Base-by-base conservation (phyloP, 2,797 vertebrate species). In the Astyanax mexicanus region DNA sequence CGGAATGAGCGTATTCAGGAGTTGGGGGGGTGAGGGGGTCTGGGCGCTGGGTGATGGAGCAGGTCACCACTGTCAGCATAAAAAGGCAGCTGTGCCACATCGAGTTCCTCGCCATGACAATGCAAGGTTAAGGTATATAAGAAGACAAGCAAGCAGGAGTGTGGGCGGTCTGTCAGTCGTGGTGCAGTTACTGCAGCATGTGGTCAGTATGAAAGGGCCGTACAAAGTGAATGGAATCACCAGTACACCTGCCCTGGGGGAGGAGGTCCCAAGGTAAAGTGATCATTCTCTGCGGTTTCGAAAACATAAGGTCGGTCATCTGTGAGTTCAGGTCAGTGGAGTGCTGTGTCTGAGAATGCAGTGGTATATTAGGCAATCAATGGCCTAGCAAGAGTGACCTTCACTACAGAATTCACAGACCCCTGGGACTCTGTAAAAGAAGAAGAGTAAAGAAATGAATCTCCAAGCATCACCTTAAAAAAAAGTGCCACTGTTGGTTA, bases 1-100 rank as follows among this genome's bases (percentile, higher is more conserved):
- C 96, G 76, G 97, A 98, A 88, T 98, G 97, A 66, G 95, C 95
- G 38, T 95, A 95, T 83, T 99, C 97, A 83, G 95, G 97, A 77
- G 91, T 91, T 0, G 79, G 78, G 77, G 94, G 94, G 71, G 90
- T 87, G 0, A 88, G 87, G 44, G 84, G 84, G 69, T 95, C 93
- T 80, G 92, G 89, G 88, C 92, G 96, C 86, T 94, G 94, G 84
- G 93, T 90, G 80, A 92, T 72, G 1, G 92, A 90, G 75, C 95
- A 88, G 80, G 95, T 90, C 89, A 93, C 91, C 76, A 94, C 87
- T 19, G 95, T 90, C 84, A 97, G 84, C 76, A 96, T 86, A 84
- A 94, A 87, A 87, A 97, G 91, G 85, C 92, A 92, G 85, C 90
- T 92, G 84, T 85, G 90, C 90, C 90, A 80, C 91, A 90, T 82